A percentile compares a stretch with the other conserved stretches of the same genome.
These are phyloP conservation scores for Limnephilus lunatus DNA, from an alignment of 2,888 invertebrate genomes.

Conservation along the genomic window DNA sequence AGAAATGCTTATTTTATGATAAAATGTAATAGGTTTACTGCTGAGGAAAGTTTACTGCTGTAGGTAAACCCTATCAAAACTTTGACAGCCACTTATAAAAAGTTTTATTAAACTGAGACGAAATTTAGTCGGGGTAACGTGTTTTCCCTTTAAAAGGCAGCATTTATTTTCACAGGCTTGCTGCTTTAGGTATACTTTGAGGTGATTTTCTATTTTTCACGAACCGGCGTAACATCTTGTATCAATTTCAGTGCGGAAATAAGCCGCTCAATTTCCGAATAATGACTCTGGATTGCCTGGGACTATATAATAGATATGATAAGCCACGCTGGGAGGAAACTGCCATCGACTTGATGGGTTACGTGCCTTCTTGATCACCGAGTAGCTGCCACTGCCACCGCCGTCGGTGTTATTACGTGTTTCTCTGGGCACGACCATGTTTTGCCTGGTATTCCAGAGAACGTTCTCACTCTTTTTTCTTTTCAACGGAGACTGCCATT, in stretches of 20 bases:
- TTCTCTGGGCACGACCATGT: not conserved
- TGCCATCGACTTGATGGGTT: not conserved
- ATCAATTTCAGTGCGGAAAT: not conserved
- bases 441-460: not conserved
- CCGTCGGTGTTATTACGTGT: not conserved
- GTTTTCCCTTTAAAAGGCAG: not conserved
- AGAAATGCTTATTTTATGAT: not conserved
- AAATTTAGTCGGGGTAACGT: not conserved
- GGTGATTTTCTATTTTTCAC: not conserved
- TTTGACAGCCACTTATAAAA: not conserved
- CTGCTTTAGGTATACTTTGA: not conserved
- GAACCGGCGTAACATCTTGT: not conserved
- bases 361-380: not conserved
- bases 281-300: not conserved
- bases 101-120: not conserved
- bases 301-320: not conserved
- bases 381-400: not conserved
- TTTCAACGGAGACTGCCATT: not conserved
- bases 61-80: not conserved
- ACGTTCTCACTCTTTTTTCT: not conserved
- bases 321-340: not conserved
- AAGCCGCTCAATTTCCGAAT: constrained; percentile 2
- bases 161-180: not conserved
- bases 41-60: not conserved
- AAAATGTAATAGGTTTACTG: not conserved